Base-by-base conservation (phyloP, 2,888 invertebrate species). In the Leptinotarsa rubiginosa region DNA sequence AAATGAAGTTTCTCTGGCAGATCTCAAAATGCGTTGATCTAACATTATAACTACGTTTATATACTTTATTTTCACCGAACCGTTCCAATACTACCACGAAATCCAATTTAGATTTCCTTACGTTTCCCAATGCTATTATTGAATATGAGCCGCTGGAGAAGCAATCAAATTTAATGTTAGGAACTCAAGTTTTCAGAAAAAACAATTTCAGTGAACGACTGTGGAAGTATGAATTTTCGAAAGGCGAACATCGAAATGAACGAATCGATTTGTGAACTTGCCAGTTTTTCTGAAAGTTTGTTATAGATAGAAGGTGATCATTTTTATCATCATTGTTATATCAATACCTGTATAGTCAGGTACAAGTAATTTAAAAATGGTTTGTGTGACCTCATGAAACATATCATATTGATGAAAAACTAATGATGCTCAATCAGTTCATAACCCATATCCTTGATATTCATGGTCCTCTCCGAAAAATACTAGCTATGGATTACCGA, bases 131-230 rank as follows among this genome's bases (percentile, higher is more conserved):
- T 50, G n/a, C 50, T n/a, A 50, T 50, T 50, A 50, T 50, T 50
- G 50, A 50, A 50, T 50, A 50, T 50, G 50, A n/a, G 50, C 50
- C n/a, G 50, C 50, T 50, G 16, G 50, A 50, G 16, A 50, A 16
- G 50, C 50, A 50, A 50, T 50, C n/a, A n/a, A 50, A n/a, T 50
- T 50, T 50, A 4, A 50, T 50, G 50, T 50, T n/a, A n/a, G 50
- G n/a, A 50, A 50, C 50, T 50, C 16, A 15, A 16, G 50, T 50
- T 50, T 50, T n/a, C 50, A 16, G 5, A n/a, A 50, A n/a, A 50
- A 50, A 50, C 50, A 15, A 50, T 16, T 50, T 4, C 16, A 4
- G 4, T 5, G n/a, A n/a, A n/a, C 50, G 50, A 50, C 10, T 5
- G 50, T 16, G 3, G 2, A 50, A 16, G 50, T 15, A 50, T 50